Evolutionary conservation across 2,888 invertebrate genomes (phyloP), one percentile per base, ranked within the genome.

Genomic region (Congeria kusceri): DNA sequence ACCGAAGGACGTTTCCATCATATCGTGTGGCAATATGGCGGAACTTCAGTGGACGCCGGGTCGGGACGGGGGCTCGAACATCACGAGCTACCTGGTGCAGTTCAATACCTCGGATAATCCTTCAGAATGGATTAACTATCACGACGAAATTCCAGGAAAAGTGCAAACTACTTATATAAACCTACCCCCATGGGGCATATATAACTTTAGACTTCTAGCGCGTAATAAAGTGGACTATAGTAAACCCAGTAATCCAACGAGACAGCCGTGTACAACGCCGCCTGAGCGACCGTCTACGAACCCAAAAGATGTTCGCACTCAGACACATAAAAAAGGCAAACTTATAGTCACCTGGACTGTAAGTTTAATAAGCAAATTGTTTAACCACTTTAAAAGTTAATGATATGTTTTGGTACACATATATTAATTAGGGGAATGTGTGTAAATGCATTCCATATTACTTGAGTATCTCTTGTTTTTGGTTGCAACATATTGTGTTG

Each of bases 81-180:
- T 99, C 92, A 95, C 97, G 56, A 96, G 96, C 86, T 99, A 96
- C 93, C 96, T 96, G 76, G 96, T 99, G 78, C 97, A 99, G 93
- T 97, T 96, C 94, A 99, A 98, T 93, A 99, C 98, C 0, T 96
- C 96, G 68, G 98, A 98, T 93, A 97, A 97, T 27, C 98, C 98
- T 0, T 97, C 98, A 93, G 95, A 96, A 0, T 99, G 99, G 99
- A 86, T 85, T 63, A 83, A 85, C 69, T 87, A 88, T 64, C 88
- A 88, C 66, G 85, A 86, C 28, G 82, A 86, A 74, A 87, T 89
- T 49, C 70, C 80, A 18, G 82, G 77, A 59, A 77, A 80, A 3
- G 76, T 80, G 27, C 76, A 76, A 46, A 80, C 86, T 5, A 84
- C 88, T 27, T 80, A 81, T 57, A 74, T 91, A 28, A 85, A 88